phyloP scores from a whole-genome alignment of 2,888 invertebrate species.

The Ennomos erosarius region DNA sequence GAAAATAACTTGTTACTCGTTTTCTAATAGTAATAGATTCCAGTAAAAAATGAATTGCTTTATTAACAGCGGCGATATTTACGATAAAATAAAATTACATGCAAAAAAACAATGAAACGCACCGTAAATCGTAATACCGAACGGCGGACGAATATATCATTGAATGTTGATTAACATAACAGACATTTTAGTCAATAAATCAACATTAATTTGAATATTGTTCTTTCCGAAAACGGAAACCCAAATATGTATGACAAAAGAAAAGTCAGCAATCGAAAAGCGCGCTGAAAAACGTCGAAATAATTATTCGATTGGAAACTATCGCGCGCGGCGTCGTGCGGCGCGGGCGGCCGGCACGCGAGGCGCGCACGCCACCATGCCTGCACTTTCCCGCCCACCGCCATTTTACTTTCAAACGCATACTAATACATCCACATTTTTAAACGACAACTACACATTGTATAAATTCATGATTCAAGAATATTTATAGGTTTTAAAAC shows the following conservation, averaged over 20 bases:
- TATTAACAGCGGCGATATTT: no score
- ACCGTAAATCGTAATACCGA: no score
- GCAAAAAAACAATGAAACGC: no score
- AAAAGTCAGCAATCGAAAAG: conserved; percentile 9
- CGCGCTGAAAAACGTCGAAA: conserved; percentile 51
- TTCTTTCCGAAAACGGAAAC: conserved; percentile 10
- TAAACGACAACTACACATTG: conserved; percentile 42
- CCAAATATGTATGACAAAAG: conserved; percentile 15
- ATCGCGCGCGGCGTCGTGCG: conserved; percentile 55
- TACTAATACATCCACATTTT: conserved; percentile 64
- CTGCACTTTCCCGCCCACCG: conserved; percentile 73
- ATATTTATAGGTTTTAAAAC: not conserved
- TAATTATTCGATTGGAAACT: conserved; percentile 73
- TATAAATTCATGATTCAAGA: conserved; percentile 6
- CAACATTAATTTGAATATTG: not conserved
- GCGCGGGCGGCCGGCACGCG: conserved; percentile 64
- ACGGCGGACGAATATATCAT: no score
- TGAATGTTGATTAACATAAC: no score
- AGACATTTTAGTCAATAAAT: not conserved
- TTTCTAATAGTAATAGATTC: no score
- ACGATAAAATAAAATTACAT: no score
- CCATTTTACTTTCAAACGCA: conserved; percentile 84
- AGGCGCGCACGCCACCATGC: conserved; percentile 57
- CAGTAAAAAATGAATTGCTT: no score
- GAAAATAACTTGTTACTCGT: no score